Evolutionary conservation across 2,797 vertebrate species (phyloP), one percentile per base, ranked within the genome.

Genomic region (Helarctos malayanus): DNA sequence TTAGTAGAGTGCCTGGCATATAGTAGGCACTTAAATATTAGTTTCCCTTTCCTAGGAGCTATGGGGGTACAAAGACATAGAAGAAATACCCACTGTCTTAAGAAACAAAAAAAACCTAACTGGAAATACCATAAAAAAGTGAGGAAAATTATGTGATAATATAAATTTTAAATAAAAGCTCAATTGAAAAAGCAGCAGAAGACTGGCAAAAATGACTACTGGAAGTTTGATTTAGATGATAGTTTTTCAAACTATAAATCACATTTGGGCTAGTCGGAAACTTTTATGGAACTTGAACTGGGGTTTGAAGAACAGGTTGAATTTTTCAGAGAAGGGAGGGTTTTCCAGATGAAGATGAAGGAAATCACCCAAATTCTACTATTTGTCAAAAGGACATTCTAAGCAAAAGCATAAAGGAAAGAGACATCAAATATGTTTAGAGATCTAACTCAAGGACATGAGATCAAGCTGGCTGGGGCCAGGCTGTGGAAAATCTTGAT

Each of bases 151-250:
- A 81, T 91, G n/a, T 59, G 49, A 91, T 47, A 79, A 80, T 16
- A 81, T 61, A 88, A 92, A 65, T 83, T 59, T 93, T 94, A 90
- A 95, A 76, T 81, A 83, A 97, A 95, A 81, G 59, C 29, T 93
- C 86, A 71, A 49, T 1, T 61, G 78, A 93, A 96, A 85, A 95
- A 82, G 27, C 54, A 93, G 52, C 15, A 71, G 68, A 81, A 95
- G 54, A 88, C 25, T 82, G 65, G 41, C 59, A 93, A 89, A 81
- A 91, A 71, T n/a, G 69, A 78, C 14, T 23, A 27, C 21, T 86
- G 41, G 75, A 89, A 61, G 57, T 78, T 56, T 78, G 61, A 59
- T 81, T 86, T 89, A 91, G 54, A 71, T 75, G 41, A 85, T 7
- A 94, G 52, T 63, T 89, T 88, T 96, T 61, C 57, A 76, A 93